Evolutionary conservation across 1,140 invertebrate species (phyloP).

Genomic region (honey bee (Apis mellifera)): DNA sequence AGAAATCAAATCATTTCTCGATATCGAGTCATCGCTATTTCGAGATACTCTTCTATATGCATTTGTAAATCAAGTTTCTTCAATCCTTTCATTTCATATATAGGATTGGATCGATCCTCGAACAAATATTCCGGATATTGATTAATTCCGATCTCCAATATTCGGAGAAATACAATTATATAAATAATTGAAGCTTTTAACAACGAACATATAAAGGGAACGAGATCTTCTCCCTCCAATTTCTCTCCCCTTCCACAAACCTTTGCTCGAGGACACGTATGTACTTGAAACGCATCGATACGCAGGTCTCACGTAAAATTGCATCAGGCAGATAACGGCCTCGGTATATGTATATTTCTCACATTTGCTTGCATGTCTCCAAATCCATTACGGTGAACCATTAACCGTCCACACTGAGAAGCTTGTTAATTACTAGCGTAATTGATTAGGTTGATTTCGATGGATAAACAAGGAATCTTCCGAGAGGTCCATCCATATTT

Average conservation of each 20-base stretch:
- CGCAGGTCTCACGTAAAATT: slow-evolving; percentile 13
- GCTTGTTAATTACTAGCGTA: slow-evolving; percentile 54
- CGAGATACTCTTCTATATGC: too few relatives aligned
- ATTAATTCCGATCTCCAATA: slow-evolving; percentile 16
- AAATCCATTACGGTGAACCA: slow-evolving; percentile 49
- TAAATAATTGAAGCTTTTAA: slow-evolving; percentile 9
- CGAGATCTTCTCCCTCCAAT: background rate
- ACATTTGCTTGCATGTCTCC: slow-evolving; percentile 10
- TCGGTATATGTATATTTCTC: background rate
- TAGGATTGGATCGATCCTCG: background rate
- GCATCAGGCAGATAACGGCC: slow-evolving; percentile 8
- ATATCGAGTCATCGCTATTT: background rate
- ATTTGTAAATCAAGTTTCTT: background rate
- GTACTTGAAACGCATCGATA: slow-evolving; percentile 5
- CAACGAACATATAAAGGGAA: background rate
- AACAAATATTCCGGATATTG: slow-evolving; percentile 4
- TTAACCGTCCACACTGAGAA: slow-evolving; percentile 50
- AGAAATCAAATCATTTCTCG: background rate
- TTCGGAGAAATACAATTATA: background rate
- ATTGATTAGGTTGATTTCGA: slow-evolving; percentile 60
- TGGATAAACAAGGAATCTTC: slow-evolving; percentile 40
- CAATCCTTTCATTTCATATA: too few relatives aligned
- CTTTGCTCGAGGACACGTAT: background rate
- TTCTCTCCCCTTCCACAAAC: too few relatives aligned
- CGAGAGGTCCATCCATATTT: slow-evolving; percentile 3